Base-by-base conservation (phyloP, 2,113 vertebrate species). In the Spea bombifrons region DNA sequence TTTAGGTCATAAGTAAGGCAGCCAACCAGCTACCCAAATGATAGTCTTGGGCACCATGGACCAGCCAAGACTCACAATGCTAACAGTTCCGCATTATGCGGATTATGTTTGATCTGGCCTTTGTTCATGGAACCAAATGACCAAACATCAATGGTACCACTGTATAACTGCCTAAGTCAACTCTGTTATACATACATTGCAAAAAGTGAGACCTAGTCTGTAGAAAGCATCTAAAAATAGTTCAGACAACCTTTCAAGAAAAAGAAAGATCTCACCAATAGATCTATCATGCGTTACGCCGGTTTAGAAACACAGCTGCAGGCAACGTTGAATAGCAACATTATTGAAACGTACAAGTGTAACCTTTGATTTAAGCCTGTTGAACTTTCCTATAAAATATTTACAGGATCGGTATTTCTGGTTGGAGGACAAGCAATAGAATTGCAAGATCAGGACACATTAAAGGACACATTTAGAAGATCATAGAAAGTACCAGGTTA, bases 111-210 rank as follows among this genome's bases (percentile, higher is more conserved):
- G n/a, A 53, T 48, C 70, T 80, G 77, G 77, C 77, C 50, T 13
- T 48, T 73, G 64, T 49, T 46, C 50, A 49, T 73, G 52, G 70
- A 6, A 57, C 16, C 43, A 4, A 7, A 43, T 59, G 55, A 67
- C 6, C 6, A 48, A 30, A 43, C 13, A 44, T 79, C 77, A 79
- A 73, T 79, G 70, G 12, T 66, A 48, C 49, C 10, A 53, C 70
- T 66, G 70, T 79, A 47, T n/a, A 15, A 66, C 63, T 73, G 77
- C 69, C 77, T 7, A 66, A 73, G 63, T 79, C 69, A 79, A 73
- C 43, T 43, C 12, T 13, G 46, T 79, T 4, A 70, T 17, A 43
- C 65, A n/a, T 59, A 71, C 55, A 72, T 44, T 43, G n/a, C 16
- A 78, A 49, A 30, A 78, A 71, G 45, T 70, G 69, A 53, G 43